phyloP scores from a whole-genome alignment of 2,797 vertebrate genomes.

The Typhlichthys subterraneus region DNA sequence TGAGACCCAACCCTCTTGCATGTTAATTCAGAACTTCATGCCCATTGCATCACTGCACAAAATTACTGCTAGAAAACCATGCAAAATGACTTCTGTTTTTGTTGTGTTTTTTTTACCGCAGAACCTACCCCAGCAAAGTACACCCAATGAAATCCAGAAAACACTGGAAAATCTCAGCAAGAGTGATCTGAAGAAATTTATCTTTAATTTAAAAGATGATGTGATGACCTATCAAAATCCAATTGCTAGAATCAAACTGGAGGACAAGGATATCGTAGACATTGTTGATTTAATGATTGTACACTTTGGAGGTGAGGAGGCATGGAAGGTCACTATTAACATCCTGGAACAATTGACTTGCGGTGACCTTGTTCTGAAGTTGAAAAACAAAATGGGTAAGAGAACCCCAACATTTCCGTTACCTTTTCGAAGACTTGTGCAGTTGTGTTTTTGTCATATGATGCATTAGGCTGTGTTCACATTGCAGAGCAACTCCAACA shows the following conservation, averaged over 20 bases:
- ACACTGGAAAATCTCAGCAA: background rate
- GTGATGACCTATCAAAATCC: fast-evolving
- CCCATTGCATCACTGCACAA: no score
- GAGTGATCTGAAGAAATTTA: constrained; percentile 4
- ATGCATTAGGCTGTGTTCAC: no score
- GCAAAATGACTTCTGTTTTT: no score
- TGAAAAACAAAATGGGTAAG: constrained; percentile 34
- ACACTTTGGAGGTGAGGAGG: background rate
- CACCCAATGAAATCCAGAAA: background rate
- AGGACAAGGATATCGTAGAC: constrained; percentile 22
- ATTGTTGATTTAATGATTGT: background rate
- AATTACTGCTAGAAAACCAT: no score
- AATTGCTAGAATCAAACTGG: background rate
- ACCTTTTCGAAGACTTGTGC: no score
- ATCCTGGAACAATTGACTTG: constrained; percentile 16
- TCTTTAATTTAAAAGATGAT: background rate
- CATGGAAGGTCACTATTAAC: background rate
- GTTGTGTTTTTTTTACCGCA: constrained; percentile 7
- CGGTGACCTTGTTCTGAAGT: fast-evolving
- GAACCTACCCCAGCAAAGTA: background rate
- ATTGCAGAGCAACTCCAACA: background rate
- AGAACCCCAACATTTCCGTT: background rate
- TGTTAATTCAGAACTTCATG: no score
- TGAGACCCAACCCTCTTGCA: no score
- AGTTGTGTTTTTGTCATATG: no score